Evolutionary conservation across 1,140 invertebrate species (phyloP).

Genomic region (Drosophila hydei): DNA sequence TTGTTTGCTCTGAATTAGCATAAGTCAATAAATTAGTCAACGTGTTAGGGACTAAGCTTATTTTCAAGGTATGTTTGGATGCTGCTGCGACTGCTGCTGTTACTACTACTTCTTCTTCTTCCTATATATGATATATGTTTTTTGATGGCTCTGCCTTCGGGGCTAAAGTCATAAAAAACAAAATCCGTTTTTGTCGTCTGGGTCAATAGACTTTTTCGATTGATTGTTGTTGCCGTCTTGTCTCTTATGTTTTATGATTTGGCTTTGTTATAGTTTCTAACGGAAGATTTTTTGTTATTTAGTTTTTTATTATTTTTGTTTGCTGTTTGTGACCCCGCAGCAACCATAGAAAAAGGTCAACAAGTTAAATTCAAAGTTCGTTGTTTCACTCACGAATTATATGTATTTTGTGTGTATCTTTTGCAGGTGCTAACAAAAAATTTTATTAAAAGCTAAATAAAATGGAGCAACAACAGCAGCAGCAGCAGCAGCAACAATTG

Average conservation of each 20-base stretch:
- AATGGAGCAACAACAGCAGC: slow-evolving; percentile 49
- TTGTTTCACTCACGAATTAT: slow-evolving; percentile 30
- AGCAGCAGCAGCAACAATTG: slow-evolving; percentile 31
- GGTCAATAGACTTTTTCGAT: slow-evolving; percentile 47
- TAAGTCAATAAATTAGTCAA: slow-evolving; percentile 75
- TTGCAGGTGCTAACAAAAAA: slow-evolving; percentile 47
- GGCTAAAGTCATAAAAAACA: slow-evolving; percentile 16
- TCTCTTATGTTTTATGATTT: neutral
- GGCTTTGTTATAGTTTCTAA: slow-evolving; percentile 40
- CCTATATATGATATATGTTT: slow-evolving; percentile 4
- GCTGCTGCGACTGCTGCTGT: neutral
- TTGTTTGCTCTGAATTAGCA: slow-evolving; percentile 50
- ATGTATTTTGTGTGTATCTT: slow-evolving; percentile 50
- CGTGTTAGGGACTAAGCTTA: slow-evolving; percentile 41
- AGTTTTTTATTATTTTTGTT: neutral
- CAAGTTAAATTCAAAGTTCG: neutral
- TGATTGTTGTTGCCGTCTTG: slow-evolving; percentile 7
- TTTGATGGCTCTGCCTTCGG: slow-evolving; percentile 6
- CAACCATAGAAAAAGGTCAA: slow-evolving; percentile 14
- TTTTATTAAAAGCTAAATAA: slow-evolving; percentile 7
- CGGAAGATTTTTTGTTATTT: slow-evolving; percentile 8
- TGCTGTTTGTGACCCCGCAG: slow-evolving; percentile 6
- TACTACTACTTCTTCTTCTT: neutral
- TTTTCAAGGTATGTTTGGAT: slow-evolving; percentile 28
- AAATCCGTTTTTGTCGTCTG: slow-evolving; percentile 28